Percentiles rank a stretch among this genome's conserved stretches.
Conservation (phyloP, 2,113 vertebrate species). For the Ancistrus triradiatus region DNA sequence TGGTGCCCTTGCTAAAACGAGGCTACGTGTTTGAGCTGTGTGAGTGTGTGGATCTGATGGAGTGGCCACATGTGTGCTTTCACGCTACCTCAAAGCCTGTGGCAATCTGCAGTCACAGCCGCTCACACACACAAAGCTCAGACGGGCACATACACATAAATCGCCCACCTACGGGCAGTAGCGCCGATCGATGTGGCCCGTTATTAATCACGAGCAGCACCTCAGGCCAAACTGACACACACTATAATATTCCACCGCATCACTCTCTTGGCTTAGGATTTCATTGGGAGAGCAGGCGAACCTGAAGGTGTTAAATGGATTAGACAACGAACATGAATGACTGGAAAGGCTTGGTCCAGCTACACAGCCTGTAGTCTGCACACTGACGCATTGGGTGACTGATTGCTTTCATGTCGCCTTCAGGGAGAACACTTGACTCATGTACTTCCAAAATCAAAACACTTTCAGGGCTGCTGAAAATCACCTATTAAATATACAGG, state of each 20-base stretch:
- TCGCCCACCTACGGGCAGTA: conserved; percentile 14
- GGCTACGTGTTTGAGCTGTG: conserved; percentile 24
- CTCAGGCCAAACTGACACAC: conserved; percentile 56
- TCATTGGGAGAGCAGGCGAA: conserved; percentile 36
- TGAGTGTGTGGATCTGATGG: conserved; percentile 9
- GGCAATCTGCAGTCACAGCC: conserved; percentile 18
- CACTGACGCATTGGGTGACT: conserved; percentile 14
- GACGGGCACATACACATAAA: conserved; percentile 6
- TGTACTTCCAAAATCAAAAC: conserved; percentile 6
- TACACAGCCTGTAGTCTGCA: conserved; percentile 2
- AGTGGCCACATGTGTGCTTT: conserved; percentile 5
- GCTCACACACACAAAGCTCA: conserved; percentile 17
- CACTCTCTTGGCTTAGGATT: conserved; percentile 43
- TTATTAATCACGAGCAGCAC: conserved; percentile 64
- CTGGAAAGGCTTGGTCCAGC: neutral
- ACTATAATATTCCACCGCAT: conserved; percentile 51
- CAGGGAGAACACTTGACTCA: conserved; percentile 22
- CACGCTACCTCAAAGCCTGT: conserved; percentile 7
- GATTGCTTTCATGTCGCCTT: conserved; percentile 24
- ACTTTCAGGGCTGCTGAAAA: neutral
- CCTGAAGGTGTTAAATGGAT: conserved; percentile 49
- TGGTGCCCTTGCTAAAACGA: conserved; percentile 53
- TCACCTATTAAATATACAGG: too few species aligned
- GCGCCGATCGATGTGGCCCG: conserved; percentile 51
- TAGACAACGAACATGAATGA: conserved; percentile 28